Base-by-base conservation (phyloP, 2,797 vertebrate genomes). In the Sebastes alutus region DNA sequence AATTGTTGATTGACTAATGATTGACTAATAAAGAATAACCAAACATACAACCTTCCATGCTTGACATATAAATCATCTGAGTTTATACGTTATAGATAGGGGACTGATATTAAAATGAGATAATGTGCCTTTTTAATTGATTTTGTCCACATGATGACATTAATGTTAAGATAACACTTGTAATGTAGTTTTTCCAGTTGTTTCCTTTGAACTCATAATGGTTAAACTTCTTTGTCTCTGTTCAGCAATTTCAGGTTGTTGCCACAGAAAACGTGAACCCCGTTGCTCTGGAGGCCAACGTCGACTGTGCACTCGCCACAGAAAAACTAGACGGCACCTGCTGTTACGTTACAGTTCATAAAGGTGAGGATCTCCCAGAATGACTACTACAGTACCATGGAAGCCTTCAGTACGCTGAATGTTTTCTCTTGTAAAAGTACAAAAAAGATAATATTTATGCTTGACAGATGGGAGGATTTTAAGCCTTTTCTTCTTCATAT, bases 281-380 rank as follows among this genome's bases (percentile, higher is more conserved):
- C 0, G 92, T 95, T 23, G 97, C 97, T 0, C 80, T 97, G 85
- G 96, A 96, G 72, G 96, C 97, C 12, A 92, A 96, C 75, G 63
- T 98, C 22, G 86, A 96, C 54, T 91, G 55, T 86, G 97, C 97
- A 0, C 52, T 97, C 42, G 96, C 97, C 78, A 99, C 98, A 35
- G 98, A 99, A 85, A 99, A 99, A 84, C 93, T 99, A 84, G 98
- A 99, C 2, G 98, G 98, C 33, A 99, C 98, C 12, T 99, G 98
- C 94, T 99, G 98, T 81, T 99, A 97, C 7, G 94, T 98, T n/a
- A 94, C 97, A 6, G 72, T 80, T 0, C 94, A 97, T 85, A 95
- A 96, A 96, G 97, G 97, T 97, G 93, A 93, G 87, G 3, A 0
- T 29, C 1, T 3, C 11, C 6, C 35, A 13, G 16, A 6, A 35